Conservation (phyloP, 1,140 invertebrate genomes). For the Pissodes strobi region DNA sequence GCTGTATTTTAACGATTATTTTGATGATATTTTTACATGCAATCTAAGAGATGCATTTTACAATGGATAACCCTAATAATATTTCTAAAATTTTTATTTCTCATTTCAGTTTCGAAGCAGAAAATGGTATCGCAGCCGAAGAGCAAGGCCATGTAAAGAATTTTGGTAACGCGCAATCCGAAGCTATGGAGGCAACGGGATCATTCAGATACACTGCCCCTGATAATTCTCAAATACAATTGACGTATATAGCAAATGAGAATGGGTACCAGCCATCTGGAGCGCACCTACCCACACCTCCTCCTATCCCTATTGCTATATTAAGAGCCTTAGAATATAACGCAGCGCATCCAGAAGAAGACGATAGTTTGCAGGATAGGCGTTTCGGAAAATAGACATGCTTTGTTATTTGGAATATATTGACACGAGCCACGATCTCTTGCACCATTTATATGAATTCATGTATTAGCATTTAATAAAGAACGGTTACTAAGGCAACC, state of each 20-base stretch:
- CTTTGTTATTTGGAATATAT: no score
- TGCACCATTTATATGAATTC: no score
- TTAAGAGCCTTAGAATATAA: slow-evolving; percentile 71
- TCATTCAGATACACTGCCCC: slow-evolving; percentile 24
- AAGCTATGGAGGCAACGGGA: slow-evolving; percentile 18
- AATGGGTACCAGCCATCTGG: slow-evolving; percentile 73
- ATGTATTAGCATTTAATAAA: no score
- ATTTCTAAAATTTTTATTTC: neutral
- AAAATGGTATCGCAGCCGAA: slow-evolving; percentile 26
- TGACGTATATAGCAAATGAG: slow-evolving; percentile 72
- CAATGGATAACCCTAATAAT: no score
- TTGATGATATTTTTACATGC: no score
- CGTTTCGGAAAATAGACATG: no score
- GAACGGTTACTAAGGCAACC: no score
- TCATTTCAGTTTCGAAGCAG: slow-evolving; percentile 20
- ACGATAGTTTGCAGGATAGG: no score
- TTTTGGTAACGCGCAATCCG: slow-evolving; percentile 7
- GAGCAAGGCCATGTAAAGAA: slow-evolving; percentile 21
- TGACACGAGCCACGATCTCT: no score
- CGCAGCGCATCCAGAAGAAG: slow-evolving; percentile 4
- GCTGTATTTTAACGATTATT: no score
- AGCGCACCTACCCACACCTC: slow-evolving; percentile 74
- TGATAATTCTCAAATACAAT: slow-evolving; percentile 14
- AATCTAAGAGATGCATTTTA: no score
- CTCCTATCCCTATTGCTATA: slow-evolving; percentile 77